Evolutionary conservation across 2,113 vertebrate species (phyloP).

Genomic region (Etheostoma cragini): DNA sequence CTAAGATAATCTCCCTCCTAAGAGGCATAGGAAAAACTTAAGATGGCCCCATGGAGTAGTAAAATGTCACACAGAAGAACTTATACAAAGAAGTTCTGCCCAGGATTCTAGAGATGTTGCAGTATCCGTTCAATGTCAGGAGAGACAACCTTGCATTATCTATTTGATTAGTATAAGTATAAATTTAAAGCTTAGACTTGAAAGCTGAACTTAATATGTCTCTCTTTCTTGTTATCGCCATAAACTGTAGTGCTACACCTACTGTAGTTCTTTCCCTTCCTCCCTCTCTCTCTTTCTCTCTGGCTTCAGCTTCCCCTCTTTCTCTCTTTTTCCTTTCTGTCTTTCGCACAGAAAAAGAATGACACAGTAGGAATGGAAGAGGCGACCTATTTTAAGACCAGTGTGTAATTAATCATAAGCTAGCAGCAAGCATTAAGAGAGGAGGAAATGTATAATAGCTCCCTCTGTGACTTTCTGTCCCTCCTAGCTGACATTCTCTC

Average conservation of each 20-base stretch:
- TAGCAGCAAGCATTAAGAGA: conserved; percentile 68
- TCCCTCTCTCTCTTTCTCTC: background rate
- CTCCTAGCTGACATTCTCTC: conserved; percentile 41
- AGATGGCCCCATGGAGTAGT: conserved; percentile 51
- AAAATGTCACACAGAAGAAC: conserved; percentile 45
- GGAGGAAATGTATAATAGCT: conserved; percentile 64
- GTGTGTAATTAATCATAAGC: conserved; percentile 80
- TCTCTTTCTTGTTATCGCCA: conserved; percentile 2
- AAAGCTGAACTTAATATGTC: conserved; percentile 17
- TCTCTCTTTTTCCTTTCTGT: conserved; percentile 7
- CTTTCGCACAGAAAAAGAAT: conserved; percentile 45
- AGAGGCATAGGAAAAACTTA: conserved; percentile 45
- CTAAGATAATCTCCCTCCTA: conserved; percentile 60
- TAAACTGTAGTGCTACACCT: background rate
- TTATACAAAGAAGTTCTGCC: conserved; percentile 20
- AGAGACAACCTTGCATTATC: conserved; percentile 6
- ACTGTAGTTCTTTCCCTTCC: background rate
- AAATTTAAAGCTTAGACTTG: conserved; percentile 5
- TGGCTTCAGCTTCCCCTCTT: background rate
- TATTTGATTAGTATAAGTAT: background rate
- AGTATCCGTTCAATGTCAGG: conserved; percentile 17
- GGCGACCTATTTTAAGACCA: conserved; percentile 76
- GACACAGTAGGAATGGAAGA: conserved; percentile 43
- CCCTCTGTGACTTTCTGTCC: conserved; percentile 68
- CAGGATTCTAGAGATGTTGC: background rate